A percentile compares a stretch with the other conserved stretches of the same genome.
Conservation (phyloP, 2,113 vertebrate species). For the Agapornis roseicollis region DNA sequence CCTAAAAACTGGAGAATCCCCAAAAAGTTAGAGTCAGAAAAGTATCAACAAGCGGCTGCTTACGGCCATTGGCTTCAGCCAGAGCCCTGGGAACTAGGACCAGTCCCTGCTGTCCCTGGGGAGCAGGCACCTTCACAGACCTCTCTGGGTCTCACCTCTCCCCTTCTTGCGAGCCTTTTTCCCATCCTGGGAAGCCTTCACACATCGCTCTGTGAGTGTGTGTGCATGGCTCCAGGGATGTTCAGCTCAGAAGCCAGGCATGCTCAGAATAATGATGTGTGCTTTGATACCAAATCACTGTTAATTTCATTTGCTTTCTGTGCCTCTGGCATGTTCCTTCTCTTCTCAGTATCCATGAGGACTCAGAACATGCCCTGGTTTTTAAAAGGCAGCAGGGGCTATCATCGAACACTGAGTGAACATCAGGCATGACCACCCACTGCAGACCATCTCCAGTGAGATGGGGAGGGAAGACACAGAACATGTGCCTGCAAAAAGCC, state of each 20-base stretch:
- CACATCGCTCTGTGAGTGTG: background rate
- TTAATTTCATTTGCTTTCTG: background rate
- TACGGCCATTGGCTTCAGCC: background rate
- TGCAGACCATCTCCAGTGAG: background rate
- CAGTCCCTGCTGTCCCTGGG: background rate
- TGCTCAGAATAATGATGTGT: background rate
- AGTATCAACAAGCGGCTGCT: background rate
- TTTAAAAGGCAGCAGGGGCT: background rate
- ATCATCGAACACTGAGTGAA: background rate
- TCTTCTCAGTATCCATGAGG: background rate
- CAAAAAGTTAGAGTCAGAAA: background rate
- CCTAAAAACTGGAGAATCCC: background rate
- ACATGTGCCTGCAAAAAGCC: fast-evolving
- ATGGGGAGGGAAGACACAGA: background rate
- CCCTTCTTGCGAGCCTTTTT: background rate
- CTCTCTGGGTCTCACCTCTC: background rate
- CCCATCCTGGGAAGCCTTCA: background rate
- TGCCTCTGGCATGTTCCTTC: background rate
- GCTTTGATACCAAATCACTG: background rate
- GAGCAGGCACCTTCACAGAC: background rate
- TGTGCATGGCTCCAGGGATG: background rate
- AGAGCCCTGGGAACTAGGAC: background rate
- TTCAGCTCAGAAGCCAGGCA: background rate
- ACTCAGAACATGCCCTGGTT: background rate
- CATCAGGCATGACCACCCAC: background rate